Conservation (phyloP, 2,113 vertebrate species). For the Leucopsar rothschildi region DNA sequence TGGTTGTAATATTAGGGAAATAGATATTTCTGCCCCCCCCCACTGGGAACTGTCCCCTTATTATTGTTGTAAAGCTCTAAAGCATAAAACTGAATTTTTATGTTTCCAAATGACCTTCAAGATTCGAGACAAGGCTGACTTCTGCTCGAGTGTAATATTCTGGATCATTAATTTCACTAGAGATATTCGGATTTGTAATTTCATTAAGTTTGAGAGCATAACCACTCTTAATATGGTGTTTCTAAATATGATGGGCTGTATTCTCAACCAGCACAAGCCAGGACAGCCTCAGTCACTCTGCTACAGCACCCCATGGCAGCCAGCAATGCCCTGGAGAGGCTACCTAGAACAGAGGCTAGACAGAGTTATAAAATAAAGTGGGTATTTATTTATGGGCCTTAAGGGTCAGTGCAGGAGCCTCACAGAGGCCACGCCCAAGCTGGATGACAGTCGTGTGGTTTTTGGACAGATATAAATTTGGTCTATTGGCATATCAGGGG, state of each 20-base stretch:
- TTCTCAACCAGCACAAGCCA: neutral
- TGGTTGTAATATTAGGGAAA: neutral
- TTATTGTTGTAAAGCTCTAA: conserved; percentile 68
- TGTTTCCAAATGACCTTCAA: conserved; percentile 72
- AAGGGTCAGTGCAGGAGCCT: neutral
- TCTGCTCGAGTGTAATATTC: conserved; percentile 72
- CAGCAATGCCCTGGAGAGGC: neutral
- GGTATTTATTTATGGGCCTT: neutral
- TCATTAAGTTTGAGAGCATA: conserved; percentile 75
- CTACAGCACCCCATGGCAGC: neutral
- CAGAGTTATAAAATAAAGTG: neutral
- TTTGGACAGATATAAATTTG: no score
- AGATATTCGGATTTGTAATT: conserved; percentile 73
- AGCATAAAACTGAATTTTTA: conserved; percentile 71
- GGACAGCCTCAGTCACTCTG: neutral
- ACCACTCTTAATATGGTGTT: conserved; percentile 63
- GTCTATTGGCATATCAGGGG: neutral
- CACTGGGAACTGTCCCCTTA: conserved; percentile 20
- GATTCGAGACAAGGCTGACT: conserved; percentile 65
- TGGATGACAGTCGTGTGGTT: rapidly evolving
- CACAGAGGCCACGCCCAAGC: no score
- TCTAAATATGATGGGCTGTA: conserved; percentile 59
- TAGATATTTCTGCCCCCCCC: neutral
- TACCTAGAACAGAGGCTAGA: neutral
- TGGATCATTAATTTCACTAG: conserved; percentile 77